phyloP scores from a whole-genome alignment of 2,797 vertebrate species.

The Phrynocephalus guinanensis region DNA sequence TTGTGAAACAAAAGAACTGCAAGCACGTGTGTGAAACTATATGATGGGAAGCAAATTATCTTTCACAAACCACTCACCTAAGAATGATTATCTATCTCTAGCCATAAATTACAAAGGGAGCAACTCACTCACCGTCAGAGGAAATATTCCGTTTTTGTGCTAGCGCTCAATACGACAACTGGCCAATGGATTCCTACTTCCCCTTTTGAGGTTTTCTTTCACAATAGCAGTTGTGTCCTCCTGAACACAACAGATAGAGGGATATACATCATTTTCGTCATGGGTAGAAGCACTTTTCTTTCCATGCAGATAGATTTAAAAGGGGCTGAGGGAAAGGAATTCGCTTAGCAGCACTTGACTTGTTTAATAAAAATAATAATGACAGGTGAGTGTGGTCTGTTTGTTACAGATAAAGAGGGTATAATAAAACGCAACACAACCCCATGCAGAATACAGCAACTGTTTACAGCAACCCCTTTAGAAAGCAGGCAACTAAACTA shows the following conservation, averaged over 20 bases:
- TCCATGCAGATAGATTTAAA: slow-evolving; percentile 48
- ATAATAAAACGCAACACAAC: slow-evolving; percentile 79
- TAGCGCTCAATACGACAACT: not conserved
- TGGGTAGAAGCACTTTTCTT: slow-evolving; percentile 51
- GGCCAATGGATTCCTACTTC: slow-evolving; percentile 27
- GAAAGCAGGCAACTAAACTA: slow-evolving; percentile 84
- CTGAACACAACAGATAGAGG: slow-evolving; percentile 38
- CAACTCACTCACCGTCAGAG: not conserved
- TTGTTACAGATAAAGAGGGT: slow-evolving; percentile 90
- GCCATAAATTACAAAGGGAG: not conserved
- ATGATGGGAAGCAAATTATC: not conserved
- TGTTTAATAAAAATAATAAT: slow-evolving; percentile 67
- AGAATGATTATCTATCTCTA: not conserved
- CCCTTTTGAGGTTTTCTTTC: slow-evolving; percentile 12
- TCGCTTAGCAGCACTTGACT: slow-evolving; percentile 69
- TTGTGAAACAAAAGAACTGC: not conserved
- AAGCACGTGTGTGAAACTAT: not conserved
- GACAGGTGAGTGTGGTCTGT: slow-evolving; percentile 81
- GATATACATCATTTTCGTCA: not conserved
- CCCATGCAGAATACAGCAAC: slow-evolving; percentile 74
- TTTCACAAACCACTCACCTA: not conserved
- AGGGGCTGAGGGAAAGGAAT: slow-evolving; percentile 26
- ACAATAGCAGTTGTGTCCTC: not conserved
- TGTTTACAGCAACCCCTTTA: slow-evolving; percentile 61
- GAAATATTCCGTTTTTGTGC: not conserved